phyloP scores from a whole-genome alignment of 1,140 invertebrate species.

The Onthophagus taurus region DNA sequence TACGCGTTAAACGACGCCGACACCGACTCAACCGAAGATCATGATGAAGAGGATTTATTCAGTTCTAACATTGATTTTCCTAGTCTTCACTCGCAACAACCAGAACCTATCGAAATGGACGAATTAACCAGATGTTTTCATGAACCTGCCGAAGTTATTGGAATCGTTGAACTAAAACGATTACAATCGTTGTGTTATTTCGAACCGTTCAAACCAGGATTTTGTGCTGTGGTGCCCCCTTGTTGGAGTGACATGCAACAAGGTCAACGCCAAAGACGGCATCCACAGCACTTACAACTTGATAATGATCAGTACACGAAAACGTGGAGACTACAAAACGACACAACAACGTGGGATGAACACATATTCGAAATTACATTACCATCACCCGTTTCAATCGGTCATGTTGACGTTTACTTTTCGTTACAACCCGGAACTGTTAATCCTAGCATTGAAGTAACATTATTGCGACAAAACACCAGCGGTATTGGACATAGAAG shows the following conservation, averaged over 20 bases:
- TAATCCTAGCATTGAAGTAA: slow-evolving; percentile 64
- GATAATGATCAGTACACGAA: slow-evolving; percentile 72
- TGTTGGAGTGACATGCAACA: slow-evolving; percentile 90
- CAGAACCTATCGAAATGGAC: slow-evolving; percentile 20
- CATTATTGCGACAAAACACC: slow-evolving; percentile 72
- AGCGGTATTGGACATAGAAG: slow-evolving; percentile 50
- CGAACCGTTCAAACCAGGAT: slow-evolving; percentile 51
- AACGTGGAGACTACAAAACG: slow-evolving; percentile 79
- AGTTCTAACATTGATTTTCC: slow-evolving; percentile 20
- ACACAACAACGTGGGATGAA: slow-evolving; percentile 80
- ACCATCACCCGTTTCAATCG: slow-evolving; percentile 62
- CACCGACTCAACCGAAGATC: slow-evolving; percentile 56
- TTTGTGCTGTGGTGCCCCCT: slow-evolving; percentile 79
- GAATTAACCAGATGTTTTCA: slow-evolving; percentile 29
- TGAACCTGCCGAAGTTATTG: slow-evolving; percentile 27
- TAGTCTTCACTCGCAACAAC: slow-evolving; percentile 16
- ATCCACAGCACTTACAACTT: slow-evolving; percentile 63
- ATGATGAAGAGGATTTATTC: slow-evolving; percentile 50
- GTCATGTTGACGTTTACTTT: slow-evolving; percentile 82
- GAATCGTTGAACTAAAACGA: slow-evolving; percentile 40
- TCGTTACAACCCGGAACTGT: slow-evolving; percentile 58
- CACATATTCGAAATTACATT: slow-evolving; percentile 84
- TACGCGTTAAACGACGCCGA: slow-evolving; percentile 64
- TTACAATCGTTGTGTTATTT: slow-evolving; percentile 56
- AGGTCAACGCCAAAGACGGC: slow-evolving; percentile 59